These are phyloP conservation scores for Paramacrobiotus metropolitanus DNA, from an alignment of 1,140 invertebrate species.

Conservation along the genomic window DNA sequence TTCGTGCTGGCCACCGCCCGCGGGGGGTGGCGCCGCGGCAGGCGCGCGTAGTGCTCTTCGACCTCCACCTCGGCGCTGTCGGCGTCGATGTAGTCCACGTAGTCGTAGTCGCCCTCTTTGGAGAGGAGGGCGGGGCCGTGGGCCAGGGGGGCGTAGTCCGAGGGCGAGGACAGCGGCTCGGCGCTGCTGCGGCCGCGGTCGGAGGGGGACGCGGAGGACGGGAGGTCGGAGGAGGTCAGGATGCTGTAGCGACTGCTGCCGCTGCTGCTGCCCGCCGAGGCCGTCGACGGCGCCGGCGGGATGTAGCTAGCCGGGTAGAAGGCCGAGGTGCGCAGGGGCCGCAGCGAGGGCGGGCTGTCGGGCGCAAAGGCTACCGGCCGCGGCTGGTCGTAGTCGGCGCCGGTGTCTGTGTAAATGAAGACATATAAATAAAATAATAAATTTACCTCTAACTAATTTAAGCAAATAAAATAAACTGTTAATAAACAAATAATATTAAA, in stretches of 20 bases:
- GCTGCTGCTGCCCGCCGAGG: not conserved
- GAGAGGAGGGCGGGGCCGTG: not conserved
- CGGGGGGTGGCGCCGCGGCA: not conserved
- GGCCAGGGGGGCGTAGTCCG: not conserved
- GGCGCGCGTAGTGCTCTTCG: not conserved
- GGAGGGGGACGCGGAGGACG: no score
- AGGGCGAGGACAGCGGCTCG: not conserved
- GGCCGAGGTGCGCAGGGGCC: not conserved
- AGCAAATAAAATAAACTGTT: not conserved
- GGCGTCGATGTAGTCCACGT: slow-evolving; percentile 3
- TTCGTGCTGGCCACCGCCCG: not conserved
- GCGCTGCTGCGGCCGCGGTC: not conserved
- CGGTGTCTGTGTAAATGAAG: not conserved
- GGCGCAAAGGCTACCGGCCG: not conserved
- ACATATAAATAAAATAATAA: not conserved
- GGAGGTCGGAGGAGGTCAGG: not conserved
- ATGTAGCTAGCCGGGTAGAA: not conserved
- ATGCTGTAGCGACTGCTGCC: not conserved
- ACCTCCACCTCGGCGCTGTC: not conserved
- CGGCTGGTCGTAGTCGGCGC: not conserved
- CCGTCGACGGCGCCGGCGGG: not conserved
- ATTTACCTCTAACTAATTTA: not conserved
- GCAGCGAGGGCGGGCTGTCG: not conserved
- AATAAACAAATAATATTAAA: not conserved
- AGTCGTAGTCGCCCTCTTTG: slow-evolving; percentile 2